These are phyloP conservation scores for Trimorus sp. DNA, from an alignment of 2,888 invertebrate species.

Conservation along the genomic window DNA sequence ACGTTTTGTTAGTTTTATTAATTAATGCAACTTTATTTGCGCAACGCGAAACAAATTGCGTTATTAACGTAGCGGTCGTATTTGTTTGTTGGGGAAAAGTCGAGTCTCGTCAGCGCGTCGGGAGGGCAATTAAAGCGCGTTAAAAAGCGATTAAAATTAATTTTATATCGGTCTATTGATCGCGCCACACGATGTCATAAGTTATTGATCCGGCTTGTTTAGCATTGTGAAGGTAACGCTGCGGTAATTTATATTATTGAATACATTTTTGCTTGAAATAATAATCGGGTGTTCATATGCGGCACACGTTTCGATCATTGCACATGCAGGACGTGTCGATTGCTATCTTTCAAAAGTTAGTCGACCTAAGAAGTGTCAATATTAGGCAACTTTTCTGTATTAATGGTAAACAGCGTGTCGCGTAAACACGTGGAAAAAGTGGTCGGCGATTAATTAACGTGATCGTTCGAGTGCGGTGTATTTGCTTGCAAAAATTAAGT, in stretches of 20 bases:
- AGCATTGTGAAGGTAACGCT: not conserved
- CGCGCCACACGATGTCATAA: not conserved
- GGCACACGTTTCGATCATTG: not conserved
- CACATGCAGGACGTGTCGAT: constrained; percentile 8
- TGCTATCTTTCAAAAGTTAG: constrained; percentile 5
- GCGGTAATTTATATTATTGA: constrained; percentile 9
- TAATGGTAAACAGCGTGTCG: no score
- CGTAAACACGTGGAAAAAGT: no score
- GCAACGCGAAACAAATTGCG: not conserved
- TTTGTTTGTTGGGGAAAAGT: no score
- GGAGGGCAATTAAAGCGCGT: no score
- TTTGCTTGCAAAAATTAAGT: no score
- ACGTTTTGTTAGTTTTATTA: not conserved
- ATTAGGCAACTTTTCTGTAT: not conserved
- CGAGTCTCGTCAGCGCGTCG: no score
- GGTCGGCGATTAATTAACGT: no score
- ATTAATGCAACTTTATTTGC: constrained; percentile 1
- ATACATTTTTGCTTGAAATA: not conserved
- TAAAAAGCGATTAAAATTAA: no score
- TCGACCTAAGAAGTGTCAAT: not conserved
- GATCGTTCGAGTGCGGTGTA: no score
- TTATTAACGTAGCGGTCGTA: no score
- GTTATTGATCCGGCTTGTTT: not conserved
- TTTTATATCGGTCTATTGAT: no score
- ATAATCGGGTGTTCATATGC: not conserved